Base-by-base conservation (phyloP, 2,113 vertebrate species). In the Nannospalax galili region DNA sequence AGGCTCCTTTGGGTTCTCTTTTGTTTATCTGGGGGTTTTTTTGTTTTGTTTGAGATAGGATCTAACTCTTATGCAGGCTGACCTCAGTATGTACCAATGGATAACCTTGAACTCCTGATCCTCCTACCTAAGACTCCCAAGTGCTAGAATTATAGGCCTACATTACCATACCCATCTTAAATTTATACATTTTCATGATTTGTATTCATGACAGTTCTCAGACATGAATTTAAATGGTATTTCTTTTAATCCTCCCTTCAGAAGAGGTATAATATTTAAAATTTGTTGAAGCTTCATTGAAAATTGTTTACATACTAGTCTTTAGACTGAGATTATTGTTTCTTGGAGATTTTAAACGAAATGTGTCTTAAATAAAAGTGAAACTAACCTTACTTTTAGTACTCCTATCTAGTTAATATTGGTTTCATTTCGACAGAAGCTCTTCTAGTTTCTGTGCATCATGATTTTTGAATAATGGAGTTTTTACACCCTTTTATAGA, bases 301-400 rank as follows among this genome's bases (percentile, higher is more conserved):
- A 70, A 81, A 62, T 88, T 95, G 11, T 35, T 79, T 19, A 45
- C 79, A 52, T 80, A 12, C 9, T 56, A 67, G 48, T 40, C 28
- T 96, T 77, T 52, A 37, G 77, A 28, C 16, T 77, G 45, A 77
- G 52, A 85, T 65, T 19, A 69, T 22, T 84, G 32, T 90, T 88
- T 89, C 75, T 84, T 95, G 30, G 15, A 84, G 20, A 84, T 84
- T 92, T 93, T 64, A 95, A 88, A 86, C 9, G 56, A 89, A 56
- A 91, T 88, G 32, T 58, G 3, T 9, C 48, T 60, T 45, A 92
- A 80, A 88, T 88, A 62, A 91, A 92, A 70, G 42, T 87, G 42
- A 56, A 82, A 64, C 77, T 52, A 30, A 35, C 58, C 35, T 88
- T 69, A 45, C 4, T 48, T 58, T 72, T 40, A 37, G 24, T 60